A percentile compares a stretch with the other conserved stretches of the same genome.
These are phyloP conservation scores for Semaprochilodus insignis DNA, from an alignment of 2,797 vertebrate species.

Conservation along the genomic window DNA sequence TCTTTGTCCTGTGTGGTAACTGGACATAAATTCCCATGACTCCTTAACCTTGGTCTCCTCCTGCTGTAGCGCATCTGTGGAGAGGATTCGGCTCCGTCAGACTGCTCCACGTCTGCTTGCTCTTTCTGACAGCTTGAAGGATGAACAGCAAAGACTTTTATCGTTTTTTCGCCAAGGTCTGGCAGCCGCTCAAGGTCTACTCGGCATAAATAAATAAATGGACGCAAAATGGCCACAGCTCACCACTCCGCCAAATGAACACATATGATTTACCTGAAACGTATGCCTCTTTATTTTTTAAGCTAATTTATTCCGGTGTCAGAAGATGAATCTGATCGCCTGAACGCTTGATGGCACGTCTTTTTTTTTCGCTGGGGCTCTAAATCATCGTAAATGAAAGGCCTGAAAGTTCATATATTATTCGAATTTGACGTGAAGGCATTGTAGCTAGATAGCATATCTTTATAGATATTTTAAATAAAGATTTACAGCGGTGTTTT, in stretches of 20 bases:
- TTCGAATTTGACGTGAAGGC: constrained; percentile 36
- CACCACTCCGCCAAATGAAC: constrained; percentile 61
- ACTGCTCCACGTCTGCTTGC: constrained; percentile 29
- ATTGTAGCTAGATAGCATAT: constrained; percentile 25
- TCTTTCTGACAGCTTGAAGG: constrained; percentile 76
- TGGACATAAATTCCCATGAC: constrained; percentile 17
- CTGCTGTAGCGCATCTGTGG: constrained; percentile 34
- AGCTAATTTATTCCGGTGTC: constrained; percentile 65
- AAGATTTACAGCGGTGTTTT: neutral
- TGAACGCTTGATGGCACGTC: constrained; percentile 29
- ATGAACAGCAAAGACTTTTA: constrained; percentile 80
- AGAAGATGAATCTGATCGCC: constrained; percentile 31
- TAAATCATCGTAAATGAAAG: constrained; percentile 44
- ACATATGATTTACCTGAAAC: constrained; percentile 69
- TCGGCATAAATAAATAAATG: constrained; percentile 82
- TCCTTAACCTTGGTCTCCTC: constrained; percentile 78
- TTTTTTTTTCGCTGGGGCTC: constrained; percentile 7
- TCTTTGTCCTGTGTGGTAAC: constrained; percentile 57
- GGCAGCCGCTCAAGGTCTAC: constrained; percentile 79
- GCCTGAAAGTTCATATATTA: constrained; percentile 43
- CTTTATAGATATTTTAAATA: constrained; percentile 39
- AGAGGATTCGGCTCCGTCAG: neutral
- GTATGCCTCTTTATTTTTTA: constrained; percentile 56
- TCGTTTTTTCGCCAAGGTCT: constrained; percentile 83
- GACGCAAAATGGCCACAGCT: constrained; percentile 68